phyloP scores from a whole-genome alignment of 1,140 invertebrate species.

The Venturia canescens region DNA sequence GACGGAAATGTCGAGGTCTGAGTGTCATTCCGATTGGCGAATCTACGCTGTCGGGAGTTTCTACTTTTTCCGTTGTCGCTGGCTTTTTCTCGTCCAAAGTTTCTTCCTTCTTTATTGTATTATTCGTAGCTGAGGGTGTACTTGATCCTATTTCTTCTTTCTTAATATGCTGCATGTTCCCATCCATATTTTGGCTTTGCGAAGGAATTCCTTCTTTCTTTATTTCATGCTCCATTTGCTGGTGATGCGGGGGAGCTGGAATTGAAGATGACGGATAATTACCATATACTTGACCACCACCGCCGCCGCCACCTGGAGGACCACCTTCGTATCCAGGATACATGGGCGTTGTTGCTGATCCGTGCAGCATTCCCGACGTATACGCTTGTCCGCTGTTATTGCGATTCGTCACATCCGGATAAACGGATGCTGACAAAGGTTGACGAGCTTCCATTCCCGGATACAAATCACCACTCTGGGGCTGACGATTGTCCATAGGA shows the following conservation, averaged over 20 bases:
- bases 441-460: conserved; percentile 4
- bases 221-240: conserved; percentile 53
- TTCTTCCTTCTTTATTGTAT: conserved; percentile 72
- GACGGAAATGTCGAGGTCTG: conserved; percentile 87
- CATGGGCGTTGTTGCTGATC: background rate
- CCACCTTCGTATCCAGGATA: conserved; percentile 54
- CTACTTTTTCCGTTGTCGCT: conserved; percentile 59
- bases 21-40: conserved; percentile 68
- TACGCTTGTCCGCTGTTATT: conserved; percentile 55
- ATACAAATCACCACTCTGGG: background rate
- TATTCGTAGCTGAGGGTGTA: background rate
- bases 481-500: conserved; percentile 46
- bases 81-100: conserved; percentile 76
- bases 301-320: no score
- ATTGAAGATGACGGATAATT: conserved; percentile 45
- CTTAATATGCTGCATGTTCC: conserved; percentile 62
- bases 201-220: conserved; percentile 58
- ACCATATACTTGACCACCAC: conserved; percentile 57
- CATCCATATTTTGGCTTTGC: conserved; percentile 46
- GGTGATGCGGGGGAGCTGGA: background rate
- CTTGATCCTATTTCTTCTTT: conserved; percentile 60
- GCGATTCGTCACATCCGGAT: conserved; percentile 60
- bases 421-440: conserved; percentile 46
- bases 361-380: conserved; percentile 48
- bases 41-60: conserved; percentile 71